phyloP scores from a whole-genome alignment of 2,888 invertebrate genomes.

The Epinotia ramella region DNA sequence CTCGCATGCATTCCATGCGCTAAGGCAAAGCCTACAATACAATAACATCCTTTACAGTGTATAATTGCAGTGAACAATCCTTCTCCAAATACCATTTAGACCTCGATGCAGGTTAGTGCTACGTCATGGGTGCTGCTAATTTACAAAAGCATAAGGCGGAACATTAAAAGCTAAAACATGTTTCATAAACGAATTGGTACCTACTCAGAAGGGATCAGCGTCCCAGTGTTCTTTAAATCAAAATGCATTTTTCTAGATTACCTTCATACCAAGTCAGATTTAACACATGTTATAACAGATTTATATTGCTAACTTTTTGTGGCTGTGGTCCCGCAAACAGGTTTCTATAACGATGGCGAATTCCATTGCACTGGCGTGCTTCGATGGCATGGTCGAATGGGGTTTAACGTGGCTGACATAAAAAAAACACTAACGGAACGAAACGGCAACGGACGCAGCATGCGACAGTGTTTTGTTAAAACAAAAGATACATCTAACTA shows the following conservation, averaged over 20 bases:
- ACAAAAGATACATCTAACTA: not conserved
- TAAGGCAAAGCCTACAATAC: no score
- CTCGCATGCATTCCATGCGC: no score
- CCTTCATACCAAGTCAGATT: not conserved
- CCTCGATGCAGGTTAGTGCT: no score
- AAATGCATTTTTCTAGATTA: not conserved
- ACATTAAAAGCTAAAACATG: no score
- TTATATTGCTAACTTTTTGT: not conserved
- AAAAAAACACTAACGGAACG: constrained; percentile 35
- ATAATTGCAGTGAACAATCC: no score
- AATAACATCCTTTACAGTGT: no score
- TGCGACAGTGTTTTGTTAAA: constrained; percentile 15
- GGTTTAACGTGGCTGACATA: not conserved
- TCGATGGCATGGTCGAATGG: constrained; percentile 26
- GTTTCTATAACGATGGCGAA: constrained; percentile 28
- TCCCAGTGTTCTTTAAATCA: not conserved
- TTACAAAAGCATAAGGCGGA: no score
- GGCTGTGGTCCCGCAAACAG: constrained; percentile 11
- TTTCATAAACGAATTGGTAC: no score
- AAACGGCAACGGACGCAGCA: constrained; percentile 10
- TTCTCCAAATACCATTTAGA: no score
- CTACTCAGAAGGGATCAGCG: no score
- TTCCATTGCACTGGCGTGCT: constrained; percentile 33
- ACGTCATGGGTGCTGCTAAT: no score
- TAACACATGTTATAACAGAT: not conserved